These are phyloP conservation scores for Dryococelus australis DNA, from an alignment of 2,888 invertebrate genomes.

Conservation along the genomic window DNA sequence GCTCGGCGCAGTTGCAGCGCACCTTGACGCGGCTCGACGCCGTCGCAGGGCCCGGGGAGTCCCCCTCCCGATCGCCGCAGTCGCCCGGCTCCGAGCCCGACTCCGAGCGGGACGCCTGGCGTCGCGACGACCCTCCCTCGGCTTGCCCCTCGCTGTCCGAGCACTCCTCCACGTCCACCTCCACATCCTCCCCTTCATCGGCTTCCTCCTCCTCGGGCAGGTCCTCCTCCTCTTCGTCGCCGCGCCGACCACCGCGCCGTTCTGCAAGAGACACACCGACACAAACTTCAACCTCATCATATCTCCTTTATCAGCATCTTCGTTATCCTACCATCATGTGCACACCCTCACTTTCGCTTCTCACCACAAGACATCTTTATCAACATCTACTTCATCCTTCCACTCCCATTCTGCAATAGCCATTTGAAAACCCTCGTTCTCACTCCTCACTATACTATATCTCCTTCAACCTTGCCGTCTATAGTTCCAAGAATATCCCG, in stretches of 20 bases:
- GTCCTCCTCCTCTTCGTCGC: conserved; percentile 56
- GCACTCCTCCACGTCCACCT: conserved; percentile 70
- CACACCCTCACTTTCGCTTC: no score
- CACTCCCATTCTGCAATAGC: no score
- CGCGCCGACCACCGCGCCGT: conserved; percentile 52
- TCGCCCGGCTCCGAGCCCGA: conserved; percentile 44
- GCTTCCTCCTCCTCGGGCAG: conserved; percentile 35
- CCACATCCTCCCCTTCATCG: conserved; percentile 44
- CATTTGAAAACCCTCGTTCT: no score
- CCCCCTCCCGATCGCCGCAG: conserved; percentile 37
- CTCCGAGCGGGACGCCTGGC: conserved; percentile 36
- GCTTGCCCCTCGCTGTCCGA: conserved; percentile 65
- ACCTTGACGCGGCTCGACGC: conserved; percentile 58
- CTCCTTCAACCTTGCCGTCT: no score
- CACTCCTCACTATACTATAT: no score
- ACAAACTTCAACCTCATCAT: neutral
- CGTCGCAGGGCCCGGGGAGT: conserved; percentile 46
- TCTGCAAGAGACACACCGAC: neutral
- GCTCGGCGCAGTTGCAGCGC: conserved; percentile 72
- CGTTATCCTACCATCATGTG: no score
- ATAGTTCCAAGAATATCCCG: no score
- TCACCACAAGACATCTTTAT: no score
- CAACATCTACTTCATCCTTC: no score
- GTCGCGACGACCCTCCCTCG: conserved; percentile 33
- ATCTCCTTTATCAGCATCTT: neutral